A percentile compares a stretch with the other conserved stretches of the same genome.
phyloP scores from a whole-genome alignment of 1,140 invertebrate genomes.

The Luehdorfia chinensis region DNA sequence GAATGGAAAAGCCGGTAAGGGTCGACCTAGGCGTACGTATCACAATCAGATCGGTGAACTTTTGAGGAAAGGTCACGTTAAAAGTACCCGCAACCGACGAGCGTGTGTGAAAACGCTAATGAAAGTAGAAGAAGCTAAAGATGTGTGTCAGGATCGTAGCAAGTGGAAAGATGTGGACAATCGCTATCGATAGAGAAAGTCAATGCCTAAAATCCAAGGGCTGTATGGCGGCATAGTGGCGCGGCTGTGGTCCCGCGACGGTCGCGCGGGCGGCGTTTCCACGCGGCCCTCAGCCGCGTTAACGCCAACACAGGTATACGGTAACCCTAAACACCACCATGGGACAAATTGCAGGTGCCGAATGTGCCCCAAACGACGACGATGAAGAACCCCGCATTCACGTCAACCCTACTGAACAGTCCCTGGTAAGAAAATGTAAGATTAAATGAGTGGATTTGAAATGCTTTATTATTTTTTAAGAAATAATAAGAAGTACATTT shows the following conservation, averaged over 20 bases:
- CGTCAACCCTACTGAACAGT: conserved; percentile 54
- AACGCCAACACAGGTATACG: conserved; percentile 15
- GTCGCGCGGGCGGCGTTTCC: conserved; percentile 56
- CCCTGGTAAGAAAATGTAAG: conserved; percentile 46
- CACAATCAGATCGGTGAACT: too few relatives aligned
- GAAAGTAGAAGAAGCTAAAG: too few relatives aligned
- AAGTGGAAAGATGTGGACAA: too few relatives aligned
- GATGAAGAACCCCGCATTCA: conserved; percentile 58
- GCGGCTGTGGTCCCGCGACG: conserved; percentile 63
- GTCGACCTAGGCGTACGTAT: too few relatives aligned
- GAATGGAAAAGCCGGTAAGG: too few relatives aligned
- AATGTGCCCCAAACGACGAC: conserved; percentile 49
- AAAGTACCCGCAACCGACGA: too few relatives aligned
- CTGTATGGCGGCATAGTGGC: conserved; percentile 43
- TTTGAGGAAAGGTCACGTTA: too few relatives aligned
- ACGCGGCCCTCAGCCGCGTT: conserved; percentile 51
- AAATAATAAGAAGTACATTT: too few relatives aligned
- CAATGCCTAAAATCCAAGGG: conserved; percentile 31
- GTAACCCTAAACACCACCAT: conserved; percentile 27
- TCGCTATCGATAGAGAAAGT: conserved; percentile 24
- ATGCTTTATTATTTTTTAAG: too few relatives aligned
- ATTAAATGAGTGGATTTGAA: neutral
- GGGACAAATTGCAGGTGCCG: conserved; percentile 58
- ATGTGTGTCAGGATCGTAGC: too few relatives aligned
- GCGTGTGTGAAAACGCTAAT: too few relatives aligned